These are phyloP conservation scores for Hyla sarda DNA, from an alignment of 2,113 vertebrate genomes.

Conservation along the genomic window DNA sequence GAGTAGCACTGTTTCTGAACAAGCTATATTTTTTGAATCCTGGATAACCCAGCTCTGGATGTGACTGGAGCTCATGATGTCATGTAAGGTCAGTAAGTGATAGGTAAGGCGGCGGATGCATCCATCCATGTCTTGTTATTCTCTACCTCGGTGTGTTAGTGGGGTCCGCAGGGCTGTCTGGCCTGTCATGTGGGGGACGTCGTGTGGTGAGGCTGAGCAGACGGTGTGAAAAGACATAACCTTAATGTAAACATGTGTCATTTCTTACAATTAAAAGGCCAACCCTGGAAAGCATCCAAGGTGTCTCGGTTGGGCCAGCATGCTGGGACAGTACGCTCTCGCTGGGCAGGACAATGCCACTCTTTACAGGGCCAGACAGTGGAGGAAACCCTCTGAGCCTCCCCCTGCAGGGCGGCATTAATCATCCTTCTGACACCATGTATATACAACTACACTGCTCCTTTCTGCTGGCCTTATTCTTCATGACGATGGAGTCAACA, in stretches of 20 bases:
- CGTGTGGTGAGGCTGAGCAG: background rate
- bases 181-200: background rate
- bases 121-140: background rate
- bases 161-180: background rate
- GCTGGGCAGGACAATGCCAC: constrained; percentile 30
- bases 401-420: constrained; percentile 20
- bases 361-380: constrained; percentile 23
- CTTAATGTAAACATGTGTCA: constrained; percentile 35
- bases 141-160: background rate
- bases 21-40: no score
- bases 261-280: constrained; percentile 21
- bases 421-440: constrained; percentile 48
- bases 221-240: constrained; percentile 22
- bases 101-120: background rate
- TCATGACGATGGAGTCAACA: background rate
- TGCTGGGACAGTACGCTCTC: background rate
- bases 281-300: constrained; percentile 32
- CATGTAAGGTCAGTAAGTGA: background rate
- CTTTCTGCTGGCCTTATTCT: background rate
- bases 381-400: constrained; percentile 11
- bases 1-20: no score
- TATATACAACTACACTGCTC: constrained; percentile 37
- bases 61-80: background rate
- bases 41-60: background rate
- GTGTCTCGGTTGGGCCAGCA: background rate